These are phyloP conservation scores for Spinus olivaceus DNA, from an alignment of 2,797 vertebrate genomes.

Conservation along the genomic window DNA sequence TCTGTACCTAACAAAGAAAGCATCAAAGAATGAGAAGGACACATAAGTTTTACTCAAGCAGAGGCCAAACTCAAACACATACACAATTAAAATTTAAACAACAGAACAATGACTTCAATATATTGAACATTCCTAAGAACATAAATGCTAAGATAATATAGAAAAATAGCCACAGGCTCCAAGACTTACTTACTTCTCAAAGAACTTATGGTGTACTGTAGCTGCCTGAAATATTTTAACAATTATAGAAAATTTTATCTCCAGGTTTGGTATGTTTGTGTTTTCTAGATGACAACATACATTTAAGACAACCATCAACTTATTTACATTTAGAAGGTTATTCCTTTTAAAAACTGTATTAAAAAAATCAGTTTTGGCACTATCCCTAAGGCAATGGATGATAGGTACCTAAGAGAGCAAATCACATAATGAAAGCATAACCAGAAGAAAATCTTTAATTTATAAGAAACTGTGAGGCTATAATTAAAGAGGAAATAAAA, in stretches of 20 bases:
- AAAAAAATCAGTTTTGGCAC: slow-evolving; percentile 67
- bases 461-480: neutral
- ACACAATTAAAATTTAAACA: slow-evolving; percentile 25
- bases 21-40: slow-evolving; percentile 1
- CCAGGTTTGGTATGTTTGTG: slow-evolving; percentile 62
- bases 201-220: slow-evolving; percentile 59
- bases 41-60: neutral
- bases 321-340: slow-evolving; percentile 74
- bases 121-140: slow-evolving; percentile 7
- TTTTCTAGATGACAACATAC: slow-evolving; percentile 62
- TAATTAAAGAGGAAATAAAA: neutral
- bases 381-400: slow-evolving; percentile 73
- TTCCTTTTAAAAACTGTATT: slow-evolving; percentile 63
- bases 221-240: slow-evolving; percentile 68
- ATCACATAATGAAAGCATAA: slow-evolving; percentile 60
- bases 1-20: slow-evolving; percentile 47
- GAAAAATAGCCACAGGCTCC: slow-evolving; percentile 43
- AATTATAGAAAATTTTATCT: slow-evolving; percentile 69
- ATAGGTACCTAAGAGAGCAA: slow-evolving; percentile 48
- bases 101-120: neutral
- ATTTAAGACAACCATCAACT: slow-evolving; percentile 60
- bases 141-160: slow-evolving; percentile 9
- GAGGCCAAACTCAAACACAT: slow-evolving; percentile 16
- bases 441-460: slow-evolving; percentile 49
- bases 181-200: slow-evolving; percentile 31